Base-by-base conservation (phyloP, 2,113 vertebrate genomes). In the Vicugna pacos region DNA sequence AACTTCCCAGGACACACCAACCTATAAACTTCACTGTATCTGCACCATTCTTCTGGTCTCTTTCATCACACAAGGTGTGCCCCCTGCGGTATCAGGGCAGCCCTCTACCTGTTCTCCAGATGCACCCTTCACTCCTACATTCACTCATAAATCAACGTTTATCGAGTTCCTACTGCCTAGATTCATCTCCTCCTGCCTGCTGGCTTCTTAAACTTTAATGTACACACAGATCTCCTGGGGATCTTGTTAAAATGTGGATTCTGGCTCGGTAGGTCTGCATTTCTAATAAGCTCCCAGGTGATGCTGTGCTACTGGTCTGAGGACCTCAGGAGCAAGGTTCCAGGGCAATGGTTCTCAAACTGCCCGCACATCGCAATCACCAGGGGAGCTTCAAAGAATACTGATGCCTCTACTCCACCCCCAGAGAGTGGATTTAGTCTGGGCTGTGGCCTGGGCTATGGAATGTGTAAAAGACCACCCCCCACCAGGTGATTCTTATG, bases 81-180 rank as follows among this genome's bases (percentile, higher is more conserved):
- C 85, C 96, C 91, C 93, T 42, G n/a, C 38, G 3, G 15, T 17
- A 50, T 24, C 8, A n/a, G 70, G 28, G 86, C 82, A 82, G 77
- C 82, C 65, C 60, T 86, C 65, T 30, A 3, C 72, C 83, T 28
- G 52, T 52, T 46, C 60, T 50, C 48, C 0, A 2, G 64, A 46
- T 24, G 19, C 16, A 12, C 86, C 69, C 50, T 90, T 92, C 62
- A 38, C 73, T 42, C 22, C 88, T 38, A 26, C 20, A 6, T 81
- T 97, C 95, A 89, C 92, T 95, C 82, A 94, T 96, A 91, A 94
- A 96, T 94, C 88, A 91, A 54, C 93, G 88, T 87, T 73, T 56
- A 76, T 52, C 4, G 4, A 32, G 48, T 75, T 77, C 69, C 75
- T 69, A 5, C 69, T 1, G 15, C 77, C 42, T 56, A 70, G 50